Percentiles rank a stretch among this genome's conserved stretches.
These are phyloP conservation scores for Eupsittula cactorum DNA, from an alignment of 2,113 vertebrate species.

Conservation along the genomic window DNA sequence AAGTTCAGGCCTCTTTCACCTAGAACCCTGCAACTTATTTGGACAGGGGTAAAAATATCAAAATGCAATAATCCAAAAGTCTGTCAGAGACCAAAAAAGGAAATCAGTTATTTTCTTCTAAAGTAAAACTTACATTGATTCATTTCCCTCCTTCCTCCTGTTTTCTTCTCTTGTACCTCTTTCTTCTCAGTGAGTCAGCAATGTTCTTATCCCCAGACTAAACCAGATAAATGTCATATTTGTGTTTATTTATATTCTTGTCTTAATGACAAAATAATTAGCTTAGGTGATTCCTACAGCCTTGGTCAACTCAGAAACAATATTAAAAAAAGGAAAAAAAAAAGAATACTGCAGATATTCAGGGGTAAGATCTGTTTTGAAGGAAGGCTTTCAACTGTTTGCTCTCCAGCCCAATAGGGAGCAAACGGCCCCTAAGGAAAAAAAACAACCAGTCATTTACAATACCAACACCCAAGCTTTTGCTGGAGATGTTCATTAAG, in stretches of 20 bases:
- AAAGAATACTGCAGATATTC: neutral
- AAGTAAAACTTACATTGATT: conserved; percentile 5
- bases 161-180: neutral
- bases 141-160: conserved; percentile 4
- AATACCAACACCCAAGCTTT: neutral
- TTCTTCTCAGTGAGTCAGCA: neutral
- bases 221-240: neutral
- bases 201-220: neutral
- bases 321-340: neutral
- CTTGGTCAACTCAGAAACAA: neutral
- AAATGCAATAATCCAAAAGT: neutral
- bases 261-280: neutral
- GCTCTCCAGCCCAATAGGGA: neutral
- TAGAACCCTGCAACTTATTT: neutral
- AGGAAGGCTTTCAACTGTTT: neutral
- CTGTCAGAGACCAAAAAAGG: neutral
- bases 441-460: neutral
- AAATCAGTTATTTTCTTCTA: neutral
- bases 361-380: neutral
- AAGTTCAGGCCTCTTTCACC: neutral
- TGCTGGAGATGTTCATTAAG: neutral
- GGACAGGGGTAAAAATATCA: neutral
- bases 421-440: neutral
- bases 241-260: neutral
- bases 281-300: neutral